phyloP scores from a whole-genome alignment of 1,140 invertebrate species.

The Laupala kohalensis region DNA sequence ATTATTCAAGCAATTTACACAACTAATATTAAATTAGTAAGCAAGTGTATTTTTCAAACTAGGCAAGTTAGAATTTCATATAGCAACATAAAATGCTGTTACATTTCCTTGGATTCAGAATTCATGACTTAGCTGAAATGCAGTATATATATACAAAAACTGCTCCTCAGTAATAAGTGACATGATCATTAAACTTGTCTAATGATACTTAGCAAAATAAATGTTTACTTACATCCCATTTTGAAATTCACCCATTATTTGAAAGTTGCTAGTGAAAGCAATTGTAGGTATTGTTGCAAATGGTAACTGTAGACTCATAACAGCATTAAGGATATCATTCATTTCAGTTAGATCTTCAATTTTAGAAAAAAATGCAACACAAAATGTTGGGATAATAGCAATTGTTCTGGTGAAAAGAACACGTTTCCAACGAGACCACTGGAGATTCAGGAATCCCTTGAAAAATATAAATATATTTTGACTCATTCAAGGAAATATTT shows the following conservation, averaged over 20 bases:
- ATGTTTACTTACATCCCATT: constrained; percentile 49
- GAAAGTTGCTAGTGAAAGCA: constrained; percentile 67
- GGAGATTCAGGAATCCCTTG: constrained; percentile 75
- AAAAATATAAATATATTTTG: constrained; percentile 14
- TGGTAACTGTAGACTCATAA: constrained; percentile 75
- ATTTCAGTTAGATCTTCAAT: constrained; percentile 64
- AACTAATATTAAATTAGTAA: background rate
- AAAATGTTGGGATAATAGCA: constrained; percentile 80
- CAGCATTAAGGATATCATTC: constrained; percentile 83
- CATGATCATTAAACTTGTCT: background rate
- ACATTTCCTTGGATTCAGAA: background rate
- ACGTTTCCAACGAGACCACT: constrained; percentile 80
- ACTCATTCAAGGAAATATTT: too few relatives aligned
- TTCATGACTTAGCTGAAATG: background rate
- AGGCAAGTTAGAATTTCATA: background rate
- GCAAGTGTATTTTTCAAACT: background rate
- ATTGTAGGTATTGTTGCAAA: constrained; percentile 77
- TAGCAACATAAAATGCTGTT: background rate
- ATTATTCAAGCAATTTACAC: background rate
- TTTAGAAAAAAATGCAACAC: constrained; percentile 58
- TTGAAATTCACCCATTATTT: constrained; percentile 73
- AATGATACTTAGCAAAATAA: background rate
- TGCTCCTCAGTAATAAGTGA: background rate
- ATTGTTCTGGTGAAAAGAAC: constrained; percentile 75
- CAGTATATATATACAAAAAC: background rate